These are phyloP conservation scores for Harpagus bidentatus DNA, from an alignment of 2,113 vertebrate genomes.

Conservation along the genomic window DNA sequence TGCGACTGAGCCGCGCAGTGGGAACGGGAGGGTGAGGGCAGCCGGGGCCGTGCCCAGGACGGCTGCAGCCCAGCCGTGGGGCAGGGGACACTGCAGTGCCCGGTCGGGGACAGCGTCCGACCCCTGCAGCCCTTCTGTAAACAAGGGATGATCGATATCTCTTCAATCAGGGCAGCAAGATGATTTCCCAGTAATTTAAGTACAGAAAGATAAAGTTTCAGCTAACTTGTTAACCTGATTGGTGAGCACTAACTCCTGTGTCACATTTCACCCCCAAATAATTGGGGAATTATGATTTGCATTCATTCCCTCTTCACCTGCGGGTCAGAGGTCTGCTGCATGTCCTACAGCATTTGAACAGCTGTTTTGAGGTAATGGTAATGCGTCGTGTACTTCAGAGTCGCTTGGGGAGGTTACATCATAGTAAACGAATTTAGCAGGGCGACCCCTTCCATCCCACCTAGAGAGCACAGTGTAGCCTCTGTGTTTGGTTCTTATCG, in stretches of 20 bases:
- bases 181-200: constrained; percentile 50
- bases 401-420: background rate
- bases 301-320: background rate
- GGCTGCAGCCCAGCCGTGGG: background rate
- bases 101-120: accelerated
- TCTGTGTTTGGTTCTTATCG: background rate
- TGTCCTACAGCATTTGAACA: constrained; percentile 60
- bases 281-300: constrained; percentile 37
- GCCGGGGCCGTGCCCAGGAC: accelerated
- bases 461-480: accelerated
- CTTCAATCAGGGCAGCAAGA: background rate
- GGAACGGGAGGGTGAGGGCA: background rate
- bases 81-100: accelerated
- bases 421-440: accelerated
- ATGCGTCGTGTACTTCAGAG: accelerated
- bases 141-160: background rate
- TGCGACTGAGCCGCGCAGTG: accelerated
- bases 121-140: background rate
- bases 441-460: background rate
- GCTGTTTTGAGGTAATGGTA: constrained; percentile 18
- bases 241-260: constrained; percentile 32
- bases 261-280: constrained; percentile 33
- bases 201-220: constrained; percentile 58
- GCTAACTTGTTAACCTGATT: constrained; percentile 62
- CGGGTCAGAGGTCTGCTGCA: background rate